Conservation (phyloP, 1,140 invertebrate species). For the Drosophila persimilis region DNA sequence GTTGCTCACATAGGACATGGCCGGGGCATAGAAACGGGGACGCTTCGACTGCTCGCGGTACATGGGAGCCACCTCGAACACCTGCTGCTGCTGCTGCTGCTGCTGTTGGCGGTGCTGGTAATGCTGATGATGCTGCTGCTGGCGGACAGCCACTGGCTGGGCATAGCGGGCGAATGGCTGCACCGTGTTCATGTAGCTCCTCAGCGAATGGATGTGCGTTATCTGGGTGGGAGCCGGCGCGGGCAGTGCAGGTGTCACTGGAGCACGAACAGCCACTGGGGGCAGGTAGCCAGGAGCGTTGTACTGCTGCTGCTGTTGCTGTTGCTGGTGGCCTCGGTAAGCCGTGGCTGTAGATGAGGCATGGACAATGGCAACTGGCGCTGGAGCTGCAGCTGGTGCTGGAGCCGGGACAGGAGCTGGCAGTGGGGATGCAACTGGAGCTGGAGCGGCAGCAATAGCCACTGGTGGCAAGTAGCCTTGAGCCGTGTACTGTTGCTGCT, state of each 20-base stretch:
- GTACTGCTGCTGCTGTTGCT: conserved; percentile 25
- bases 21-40: conserved; percentile 68
- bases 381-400: neutral
- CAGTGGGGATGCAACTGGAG: neutral
- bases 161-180: conserved; percentile 70
- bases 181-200: conserved; percentile 74
- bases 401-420: neutral
- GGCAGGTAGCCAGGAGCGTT: conserved; percentile 33
- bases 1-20: conserved; percentile 57
- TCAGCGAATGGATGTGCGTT: conserved; percentile 62
- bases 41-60: conserved; percentile 70
- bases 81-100: conserved; percentile 22
- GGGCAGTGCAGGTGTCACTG: conserved; percentile 11
- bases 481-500: no score
- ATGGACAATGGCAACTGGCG: neutral
- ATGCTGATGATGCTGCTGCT: conserved; percentile 29
- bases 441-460: neutral
- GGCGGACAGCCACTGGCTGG: conserved; percentile 37
- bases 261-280: conserved; percentile 4
- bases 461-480: conserved; percentile 20
- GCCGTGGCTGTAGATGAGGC: no score
- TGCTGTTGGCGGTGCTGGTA: conserved; percentile 19
- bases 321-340: neutral
- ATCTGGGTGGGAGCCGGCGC: conserved; percentile 51
- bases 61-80: conserved; percentile 67